Conservation (phyloP, 2,888 invertebrate genomes). For the Aproaerema taeniolella region DNA sequence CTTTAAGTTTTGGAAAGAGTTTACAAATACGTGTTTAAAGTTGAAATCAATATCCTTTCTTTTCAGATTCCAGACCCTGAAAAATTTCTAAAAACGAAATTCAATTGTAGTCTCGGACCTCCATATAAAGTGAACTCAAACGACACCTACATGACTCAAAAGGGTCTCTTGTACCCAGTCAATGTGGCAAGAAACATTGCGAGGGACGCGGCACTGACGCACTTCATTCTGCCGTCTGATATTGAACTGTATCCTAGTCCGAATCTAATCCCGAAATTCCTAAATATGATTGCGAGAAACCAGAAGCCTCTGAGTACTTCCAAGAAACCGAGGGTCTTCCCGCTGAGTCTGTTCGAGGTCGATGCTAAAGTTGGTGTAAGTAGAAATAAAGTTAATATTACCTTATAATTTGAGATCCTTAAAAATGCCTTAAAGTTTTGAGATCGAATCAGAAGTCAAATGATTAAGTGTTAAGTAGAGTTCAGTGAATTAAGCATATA, state of each 20-base stretch:
- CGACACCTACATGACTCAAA: slow-evolving; percentile 86
- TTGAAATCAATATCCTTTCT: too few relatives aligned
- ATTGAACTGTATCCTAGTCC: slow-evolving; percentile 95
- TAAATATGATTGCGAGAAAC: slow-evolving; percentile 89
- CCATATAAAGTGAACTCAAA: slow-evolving; percentile 82
- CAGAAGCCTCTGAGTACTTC: slow-evolving; percentile 78
- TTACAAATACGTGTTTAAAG: too few relatives aligned
- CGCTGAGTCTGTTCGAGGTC: slow-evolving; percentile 93
- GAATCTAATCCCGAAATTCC: slow-evolving; percentile 86
- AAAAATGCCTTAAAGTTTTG: too few relatives aligned
- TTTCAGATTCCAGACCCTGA: slow-evolving; percentile 82
- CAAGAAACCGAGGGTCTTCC: slow-evolving; percentile 84
- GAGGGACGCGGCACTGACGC: slow-evolving; percentile 87
- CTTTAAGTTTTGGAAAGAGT: too few relatives aligned
- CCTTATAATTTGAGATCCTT: background rate
- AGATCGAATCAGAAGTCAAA: too few relatives aligned
- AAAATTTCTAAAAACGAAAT: slow-evolving; percentile 78
- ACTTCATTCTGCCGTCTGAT: slow-evolving; percentile 90
- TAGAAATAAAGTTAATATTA: slow-evolving; percentile 22
- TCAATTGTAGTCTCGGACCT: slow-evolving; percentile 83
- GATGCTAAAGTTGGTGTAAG: slow-evolving; percentile 70
- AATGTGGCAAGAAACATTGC: slow-evolving; percentile 95
- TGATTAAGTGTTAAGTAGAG: too few relatives aligned
- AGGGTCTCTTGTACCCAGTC: slow-evolving; percentile 91
- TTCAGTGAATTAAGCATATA: too few relatives aligned